Conservation (phyloP, 2,888 invertebrate genomes). For the Lacanobia wlatinum region DNA sequence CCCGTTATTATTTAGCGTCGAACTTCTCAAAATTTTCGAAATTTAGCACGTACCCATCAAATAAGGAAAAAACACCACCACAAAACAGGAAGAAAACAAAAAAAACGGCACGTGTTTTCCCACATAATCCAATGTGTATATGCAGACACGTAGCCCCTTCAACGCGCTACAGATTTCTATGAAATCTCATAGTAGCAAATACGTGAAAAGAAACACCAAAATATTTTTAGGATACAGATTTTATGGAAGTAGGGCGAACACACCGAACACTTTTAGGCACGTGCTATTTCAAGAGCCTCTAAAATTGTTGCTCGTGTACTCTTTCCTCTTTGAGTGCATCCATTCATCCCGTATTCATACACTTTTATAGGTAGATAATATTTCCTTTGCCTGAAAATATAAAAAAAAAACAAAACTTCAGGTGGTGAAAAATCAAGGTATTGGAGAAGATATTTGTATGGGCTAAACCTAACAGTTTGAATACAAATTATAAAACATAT, state of each 20-base stretch:
- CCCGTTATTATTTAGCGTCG: too few relatives aligned
- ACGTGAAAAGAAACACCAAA: constrained; percentile 37
- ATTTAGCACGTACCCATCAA: neutral
- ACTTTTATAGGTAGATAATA: neutral
- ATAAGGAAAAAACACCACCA: neutral
- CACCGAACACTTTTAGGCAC: constrained; percentile 25
- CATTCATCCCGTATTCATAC: constrained; percentile 38
- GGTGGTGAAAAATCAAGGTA: too few relatives aligned
- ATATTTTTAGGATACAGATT: constrained; percentile 38
- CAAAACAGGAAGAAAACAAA: neutral
- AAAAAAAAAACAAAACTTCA: neutral
- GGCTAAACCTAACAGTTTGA: too few relatives aligned
- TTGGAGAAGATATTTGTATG: neutral
- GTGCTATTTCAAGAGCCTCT: constrained; percentile 43
- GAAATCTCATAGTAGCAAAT: constrained; percentile 15
- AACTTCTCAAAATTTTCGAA: neutral
- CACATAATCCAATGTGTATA: constrained; percentile 20
- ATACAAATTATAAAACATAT: too few relatives aligned
- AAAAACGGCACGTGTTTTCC: neutral
- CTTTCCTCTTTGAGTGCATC: constrained; percentile 21
- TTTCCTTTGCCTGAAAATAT: neutral
- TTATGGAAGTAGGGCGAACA: constrained; percentile 33
- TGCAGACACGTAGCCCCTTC: constrained; percentile 28
- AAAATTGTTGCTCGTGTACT: constrained; percentile 31
- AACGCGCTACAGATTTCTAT: constrained; percentile 30